Base-by-base conservation (phyloP, 2,113 vertebrate species). In the Oryzias melastigma region DNA sequence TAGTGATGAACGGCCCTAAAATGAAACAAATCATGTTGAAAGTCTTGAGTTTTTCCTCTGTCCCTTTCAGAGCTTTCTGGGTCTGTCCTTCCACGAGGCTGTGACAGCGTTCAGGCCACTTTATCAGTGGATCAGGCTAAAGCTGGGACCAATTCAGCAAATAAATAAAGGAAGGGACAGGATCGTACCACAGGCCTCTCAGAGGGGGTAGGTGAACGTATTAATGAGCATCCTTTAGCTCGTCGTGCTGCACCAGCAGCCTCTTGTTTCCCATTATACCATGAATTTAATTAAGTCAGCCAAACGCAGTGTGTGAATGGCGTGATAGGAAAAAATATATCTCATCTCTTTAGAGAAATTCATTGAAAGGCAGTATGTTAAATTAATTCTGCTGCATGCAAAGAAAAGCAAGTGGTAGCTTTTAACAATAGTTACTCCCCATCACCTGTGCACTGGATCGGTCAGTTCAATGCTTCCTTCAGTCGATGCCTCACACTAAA, bases 241-340 rank as follows among this genome's bases (percentile, higher is more conserved):
- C 80, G 74, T 81, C 75, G 68, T 53, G 71, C 70, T 51, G 76
- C 75, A 85, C 80, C 78, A 84, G 76, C 73, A 68, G 56, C 68
- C 79, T 87, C 87, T 87, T 82, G 78, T 70, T 25, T 83, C 84
- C 78, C 84, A 83, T 87, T 86, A 85, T 77, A 82, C 65, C 61
- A 51, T 60, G 68, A 79, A 88, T 90, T 83, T 83, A 80, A 86
- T 82, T 82, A 65, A 63, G 65, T 71, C 71, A 54, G 52, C 56
- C 68, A 67, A 79, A 79, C 56, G 67, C 61, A 27, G 66, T 40
- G 20, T 52, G 35, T 8, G 10, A 35, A 35, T 35, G 10, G 35
- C 2, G 35, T 35, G 35, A 29, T 5, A 35, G 29, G 29, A 35
- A 35, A 35, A 35, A 35, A 35, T 35, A 35, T 2, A 35, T 35